Conservation (phyloP, 2,797 vertebrate genomes). For the Melanotaenia parkinsoni region DNA sequence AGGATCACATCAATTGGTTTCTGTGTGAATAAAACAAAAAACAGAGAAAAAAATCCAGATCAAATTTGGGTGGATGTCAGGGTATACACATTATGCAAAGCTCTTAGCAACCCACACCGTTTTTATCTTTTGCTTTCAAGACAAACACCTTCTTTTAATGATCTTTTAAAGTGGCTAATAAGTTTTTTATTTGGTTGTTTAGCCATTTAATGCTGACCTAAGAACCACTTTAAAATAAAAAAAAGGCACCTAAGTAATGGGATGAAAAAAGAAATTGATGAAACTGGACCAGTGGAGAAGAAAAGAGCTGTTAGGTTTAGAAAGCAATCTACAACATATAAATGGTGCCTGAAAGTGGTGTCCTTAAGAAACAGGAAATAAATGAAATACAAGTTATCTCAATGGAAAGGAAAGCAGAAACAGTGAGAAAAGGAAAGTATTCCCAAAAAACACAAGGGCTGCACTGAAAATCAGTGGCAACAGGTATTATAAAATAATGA, state of each 20-base stretch:
- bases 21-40: constrained; percentile 25
- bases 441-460: no score
- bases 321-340: no score
- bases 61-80: background rate
- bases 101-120: background rate
- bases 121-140: background rate
- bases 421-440: no score
- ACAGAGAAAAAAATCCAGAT: background rate
- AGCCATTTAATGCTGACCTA: background rate
- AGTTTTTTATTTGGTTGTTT: no score
- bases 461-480: background rate
- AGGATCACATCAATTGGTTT: background rate
- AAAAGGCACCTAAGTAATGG: no score
- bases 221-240: background rate
- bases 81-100: no score
- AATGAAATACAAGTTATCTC: background rate
- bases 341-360: background rate
- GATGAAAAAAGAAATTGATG: background rate
- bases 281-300: background rate
- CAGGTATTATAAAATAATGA: background rate
- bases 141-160: no score
- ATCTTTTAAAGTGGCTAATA: no score
- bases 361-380: background rate
- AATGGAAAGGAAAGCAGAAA: no score
- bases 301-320: background rate